These are phyloP conservation scores for Myrmecobius fasciatus DNA, from an alignment of 2,113 vertebrate species.

Conservation along the genomic window DNA sequence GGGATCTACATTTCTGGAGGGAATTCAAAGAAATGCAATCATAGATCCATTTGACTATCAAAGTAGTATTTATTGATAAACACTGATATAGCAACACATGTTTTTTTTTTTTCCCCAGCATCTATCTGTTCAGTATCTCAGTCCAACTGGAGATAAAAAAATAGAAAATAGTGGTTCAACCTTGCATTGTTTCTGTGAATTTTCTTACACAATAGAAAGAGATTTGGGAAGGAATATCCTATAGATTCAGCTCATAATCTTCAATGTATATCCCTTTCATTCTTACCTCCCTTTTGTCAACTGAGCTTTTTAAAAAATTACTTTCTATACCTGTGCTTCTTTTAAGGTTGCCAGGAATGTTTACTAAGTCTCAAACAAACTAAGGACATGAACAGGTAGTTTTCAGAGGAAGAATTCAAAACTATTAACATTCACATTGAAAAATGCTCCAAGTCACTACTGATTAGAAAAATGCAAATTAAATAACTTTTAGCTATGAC, in stretches of 20 bases:
- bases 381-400: background rate
- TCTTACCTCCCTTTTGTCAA: background rate
- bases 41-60: background rate
- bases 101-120: background rate
- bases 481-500: background rate
- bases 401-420: background rate
- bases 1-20: background rate
- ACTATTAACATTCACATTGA: background rate
- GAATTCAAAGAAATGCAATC: background rate
- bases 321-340: slow-evolving; percentile 44
- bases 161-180: background rate
- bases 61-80: background rate
- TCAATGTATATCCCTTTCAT: background rate
- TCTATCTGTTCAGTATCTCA: background rate
- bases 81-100: background rate
- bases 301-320: background rate
- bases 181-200: background rate
- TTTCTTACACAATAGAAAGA: slow-evolving; percentile 1
- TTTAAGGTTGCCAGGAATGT: no score
- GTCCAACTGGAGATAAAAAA: background rate
- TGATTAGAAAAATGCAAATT: background rate
- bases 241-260: background rate
- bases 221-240: background rate
- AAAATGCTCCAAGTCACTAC: background rate
- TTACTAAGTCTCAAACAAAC: no score